Conservation (phyloP, 2,888 invertebrate species). For the Clivina fossor region DNA sequence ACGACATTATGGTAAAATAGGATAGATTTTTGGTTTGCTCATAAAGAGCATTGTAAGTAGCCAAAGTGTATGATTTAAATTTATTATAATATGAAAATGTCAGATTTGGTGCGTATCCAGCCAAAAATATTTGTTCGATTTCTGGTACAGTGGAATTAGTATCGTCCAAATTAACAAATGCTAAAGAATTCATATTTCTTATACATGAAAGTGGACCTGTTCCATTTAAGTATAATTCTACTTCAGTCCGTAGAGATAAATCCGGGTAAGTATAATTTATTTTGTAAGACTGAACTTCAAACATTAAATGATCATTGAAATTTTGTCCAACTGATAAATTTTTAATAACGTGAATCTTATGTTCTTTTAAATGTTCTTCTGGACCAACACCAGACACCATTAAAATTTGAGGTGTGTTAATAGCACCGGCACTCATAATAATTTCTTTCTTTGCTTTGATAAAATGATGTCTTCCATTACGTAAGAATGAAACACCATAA, state of each 20-base stretch:
- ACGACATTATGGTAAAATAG: conserved; percentile 51
- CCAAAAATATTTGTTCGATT: conserved; percentile 42
- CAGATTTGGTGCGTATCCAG: conserved; percentile 10
- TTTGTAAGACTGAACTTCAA: conserved; percentile 33
- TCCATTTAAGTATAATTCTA: conserved; percentile 39
- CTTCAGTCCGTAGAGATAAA: conserved; percentile 15
- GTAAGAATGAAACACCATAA: conserved; percentile 35
- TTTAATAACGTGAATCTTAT: conserved; percentile 34
- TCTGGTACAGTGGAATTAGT: conserved; percentile 40
- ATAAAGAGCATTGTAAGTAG: conserved; percentile 38
- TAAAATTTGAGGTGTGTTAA: conserved; percentile 37
- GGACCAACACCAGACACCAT: conserved; percentile 38
- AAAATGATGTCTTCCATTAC: conserved; percentile 30
- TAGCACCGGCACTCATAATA: conserved; percentile 34
- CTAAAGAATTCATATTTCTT: conserved; percentile 41
- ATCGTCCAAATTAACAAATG: conserved; percentile 34
- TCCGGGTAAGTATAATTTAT: conserved; percentile 36
- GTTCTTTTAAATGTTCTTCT: conserved; percentile 31
- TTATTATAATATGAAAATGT: conserved; percentile 38
- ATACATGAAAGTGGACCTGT: conserved; percentile 40
- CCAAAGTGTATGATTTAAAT: conserved; percentile 40
- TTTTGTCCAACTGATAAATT: conserved; percentile 39
- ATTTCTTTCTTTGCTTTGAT: conserved; percentile 35
- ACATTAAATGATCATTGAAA: conserved; percentile 39
- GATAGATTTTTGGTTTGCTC: conserved; percentile 1